These are phyloP conservation scores for Pomacea canaliculata DNA, from an alignment of 2,888 invertebrate genomes.

Conservation along the genomic window DNA sequence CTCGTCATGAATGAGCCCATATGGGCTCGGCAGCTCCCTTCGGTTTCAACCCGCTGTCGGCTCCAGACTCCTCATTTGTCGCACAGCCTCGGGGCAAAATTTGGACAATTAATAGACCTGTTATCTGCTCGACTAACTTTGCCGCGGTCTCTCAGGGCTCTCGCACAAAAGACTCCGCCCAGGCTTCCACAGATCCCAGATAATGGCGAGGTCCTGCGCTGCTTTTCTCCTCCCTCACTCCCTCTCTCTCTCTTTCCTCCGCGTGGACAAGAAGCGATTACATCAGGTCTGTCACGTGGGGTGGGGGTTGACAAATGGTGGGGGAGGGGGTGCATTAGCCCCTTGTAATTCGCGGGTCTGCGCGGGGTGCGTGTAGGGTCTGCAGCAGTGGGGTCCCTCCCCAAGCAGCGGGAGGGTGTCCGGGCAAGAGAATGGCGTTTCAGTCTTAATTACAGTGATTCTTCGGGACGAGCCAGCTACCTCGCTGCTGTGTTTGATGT, in stretches of 20 bases:
- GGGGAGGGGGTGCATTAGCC: background rate
- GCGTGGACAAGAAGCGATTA: slow-evolving; percentile 5
- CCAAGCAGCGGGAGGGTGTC: background rate
- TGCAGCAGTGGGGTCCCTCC: background rate
- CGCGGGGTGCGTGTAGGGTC: background rate
- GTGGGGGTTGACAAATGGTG: background rate
- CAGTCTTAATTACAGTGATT: slow-evolving; percentile 14
- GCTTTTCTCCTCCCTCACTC: background rate
- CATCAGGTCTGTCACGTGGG: slow-evolving; percentile 10
- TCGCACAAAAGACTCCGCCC: slow-evolving; percentile 4
- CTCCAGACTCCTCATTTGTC: slow-evolving; percentile 10
- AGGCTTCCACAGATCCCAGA: background rate
- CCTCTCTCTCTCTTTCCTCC: background rate
- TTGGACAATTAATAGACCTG: slow-evolving; percentile 21
- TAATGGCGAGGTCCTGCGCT: background rate
- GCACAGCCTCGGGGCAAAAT: slow-evolving; percentile 4
- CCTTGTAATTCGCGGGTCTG: background rate
- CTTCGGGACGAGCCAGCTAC: slow-evolving; percentile 3
- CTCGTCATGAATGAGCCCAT: slow-evolving; percentile 2
- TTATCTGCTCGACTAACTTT: slow-evolving; percentile 16
- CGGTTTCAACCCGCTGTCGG: background rate
- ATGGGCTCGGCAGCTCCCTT: background rate
- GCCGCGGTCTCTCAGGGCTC: background rate
- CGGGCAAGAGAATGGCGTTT: slow-evolving; percentile 1
- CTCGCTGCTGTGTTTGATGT: background rate